Conservation (phyloP, 2,797 vertebrate species). For the Spheniscus humboldti region DNA sequence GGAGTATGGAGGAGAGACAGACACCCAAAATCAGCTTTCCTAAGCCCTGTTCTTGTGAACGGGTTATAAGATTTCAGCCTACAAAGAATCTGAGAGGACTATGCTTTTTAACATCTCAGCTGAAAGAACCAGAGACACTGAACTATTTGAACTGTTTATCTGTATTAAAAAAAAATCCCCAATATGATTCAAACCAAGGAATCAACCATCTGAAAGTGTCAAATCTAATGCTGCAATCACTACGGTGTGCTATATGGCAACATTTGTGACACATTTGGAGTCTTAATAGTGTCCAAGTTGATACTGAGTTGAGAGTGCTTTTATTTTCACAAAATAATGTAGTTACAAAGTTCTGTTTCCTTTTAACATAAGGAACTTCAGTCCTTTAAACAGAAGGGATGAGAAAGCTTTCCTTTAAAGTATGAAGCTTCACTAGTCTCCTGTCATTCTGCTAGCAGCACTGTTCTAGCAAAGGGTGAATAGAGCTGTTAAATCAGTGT, state of each 20-base stretch:
- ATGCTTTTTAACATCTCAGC: background rate
- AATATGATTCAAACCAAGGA: background rate
- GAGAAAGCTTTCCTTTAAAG: background rate
- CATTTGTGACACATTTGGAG: background rate
- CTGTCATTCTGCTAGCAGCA: background rate
- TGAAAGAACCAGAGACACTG: background rate
- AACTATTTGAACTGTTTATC: background rate
- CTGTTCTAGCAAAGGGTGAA: background rate
- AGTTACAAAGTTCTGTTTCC: background rate
- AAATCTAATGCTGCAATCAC: background rate
- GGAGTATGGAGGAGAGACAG: background rate
- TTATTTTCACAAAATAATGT: background rate
- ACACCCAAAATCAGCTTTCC: background rate
- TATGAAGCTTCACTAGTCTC: background rate
- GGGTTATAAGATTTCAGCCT: background rate
- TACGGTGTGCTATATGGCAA: background rate
- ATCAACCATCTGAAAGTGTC: background rate
- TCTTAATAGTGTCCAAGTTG: background rate
- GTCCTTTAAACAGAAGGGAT: background rate
- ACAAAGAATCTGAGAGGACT: background rate
- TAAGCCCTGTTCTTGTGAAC: background rate
- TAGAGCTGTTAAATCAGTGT: background rate
- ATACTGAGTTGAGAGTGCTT: background rate
- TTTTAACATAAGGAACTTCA: background rate
- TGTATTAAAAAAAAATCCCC: background rate